Evolutionary conservation across 2,113 vertebrate species (phyloP), one percentile per base, ranked within the genome.

Genomic region (Coryphaenoides rupestris): DNA sequence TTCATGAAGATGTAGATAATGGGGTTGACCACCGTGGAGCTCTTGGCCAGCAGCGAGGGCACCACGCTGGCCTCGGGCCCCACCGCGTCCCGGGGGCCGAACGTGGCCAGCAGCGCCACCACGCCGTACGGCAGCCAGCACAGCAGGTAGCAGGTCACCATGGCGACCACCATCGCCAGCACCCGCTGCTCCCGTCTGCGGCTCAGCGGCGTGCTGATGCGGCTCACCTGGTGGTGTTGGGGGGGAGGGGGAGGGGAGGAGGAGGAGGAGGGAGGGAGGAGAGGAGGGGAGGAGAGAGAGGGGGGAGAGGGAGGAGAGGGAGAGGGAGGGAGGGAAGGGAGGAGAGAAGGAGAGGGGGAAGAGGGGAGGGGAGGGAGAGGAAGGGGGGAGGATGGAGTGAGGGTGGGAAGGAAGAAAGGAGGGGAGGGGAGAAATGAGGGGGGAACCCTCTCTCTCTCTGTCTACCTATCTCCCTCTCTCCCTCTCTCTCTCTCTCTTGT

Each of bases 1-100:
- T 93, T 93, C 82, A 93, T 83, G 60, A 92, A 91, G 19, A 92
- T 61, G 47, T 92, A 92, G 67, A 91, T 90, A 45, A 92, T 83
- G 17, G 91, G 90, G 75, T 91, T 92, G 75, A 91, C 66, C 70
- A 89, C 83, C 0, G 89, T 90, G 76, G 90, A 93, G 71, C 85
- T 88, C 79, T 93, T 92, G 77, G 90, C 92, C 7, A 92, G 86
- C 55, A 93, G 50, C 3, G 89, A 92, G 0, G 92, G 92, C 16
- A 86, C 70, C 71, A 91, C 73, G 69, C 86, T 92, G 1, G 85
- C 89, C 45, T 81, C 70, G 0, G 91, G 87, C 9, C 75, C 82
- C 66, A 91, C 28, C 5, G 90, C 63, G n/a, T 88, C 89, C 0
- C 16, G 73, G 5, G 75, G 84, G n/a, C 92, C 90, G 5, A 92